A percentile compares a stretch with the other conserved stretches of the same genome.
Conservation (phyloP, 2,797 vertebrate species). For the Acanthornis magna region DNA sequence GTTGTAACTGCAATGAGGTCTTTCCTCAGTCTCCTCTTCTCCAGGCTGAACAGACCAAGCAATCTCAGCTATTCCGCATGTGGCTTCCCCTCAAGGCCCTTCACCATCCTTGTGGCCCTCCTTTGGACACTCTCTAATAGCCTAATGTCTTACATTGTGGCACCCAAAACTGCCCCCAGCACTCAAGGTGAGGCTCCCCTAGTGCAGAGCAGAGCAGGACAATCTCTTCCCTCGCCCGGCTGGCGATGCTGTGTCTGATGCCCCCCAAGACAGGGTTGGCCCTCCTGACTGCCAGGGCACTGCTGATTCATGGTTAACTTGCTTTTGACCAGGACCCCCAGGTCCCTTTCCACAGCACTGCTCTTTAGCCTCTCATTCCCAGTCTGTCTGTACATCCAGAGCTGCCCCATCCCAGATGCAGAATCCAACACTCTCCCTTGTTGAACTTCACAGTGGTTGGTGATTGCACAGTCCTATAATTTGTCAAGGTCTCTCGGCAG, state of each 20-base stretch:
- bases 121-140: accelerated
- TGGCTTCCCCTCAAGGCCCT: accelerated
- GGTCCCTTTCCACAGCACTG: accelerated
- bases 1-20: not conserved
- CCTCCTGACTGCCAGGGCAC: not conserved
- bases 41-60: not conserved
- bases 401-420: not conserved
- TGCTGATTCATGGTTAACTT: accelerated
- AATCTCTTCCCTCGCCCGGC: not conserved
- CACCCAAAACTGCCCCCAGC: accelerated
- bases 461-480: not conserved
- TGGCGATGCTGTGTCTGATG: accelerated
- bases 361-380: not conserved
- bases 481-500: not conserved
- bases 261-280: accelerated
- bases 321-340: accelerated
- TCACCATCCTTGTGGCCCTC: not conserved
- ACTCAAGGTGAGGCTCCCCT: accelerated
- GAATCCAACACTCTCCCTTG: not conserved
- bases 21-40: not conserved
- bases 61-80: not conserved
- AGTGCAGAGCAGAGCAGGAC: accelerated
- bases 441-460: not conserved
- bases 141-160: not conserved
- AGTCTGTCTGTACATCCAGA: not conserved